These are phyloP conservation scores for Acanthaster planci DNA, from an alignment of 35 echinoderm and acorn worm genomes.

Conservation along the genomic window DNA sequence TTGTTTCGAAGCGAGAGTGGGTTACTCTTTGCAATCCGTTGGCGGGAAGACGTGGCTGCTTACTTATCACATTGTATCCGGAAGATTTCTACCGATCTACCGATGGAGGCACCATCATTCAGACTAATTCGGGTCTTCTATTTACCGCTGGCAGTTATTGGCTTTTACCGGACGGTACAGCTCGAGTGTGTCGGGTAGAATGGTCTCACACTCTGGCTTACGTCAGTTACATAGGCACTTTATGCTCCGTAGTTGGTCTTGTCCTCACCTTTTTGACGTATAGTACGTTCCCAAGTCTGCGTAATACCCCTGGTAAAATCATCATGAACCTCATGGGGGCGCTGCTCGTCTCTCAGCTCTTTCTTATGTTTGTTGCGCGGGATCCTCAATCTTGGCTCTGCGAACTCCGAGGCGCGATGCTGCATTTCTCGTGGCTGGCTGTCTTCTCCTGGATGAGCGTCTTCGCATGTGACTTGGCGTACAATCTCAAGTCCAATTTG, in stretches of 20 bases:
- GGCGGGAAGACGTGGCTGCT: background rate
- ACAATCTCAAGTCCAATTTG: constrained; percentile 3
- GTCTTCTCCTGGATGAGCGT: constrained; percentile 13
- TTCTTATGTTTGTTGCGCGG: background rate
- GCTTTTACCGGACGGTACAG: background rate
- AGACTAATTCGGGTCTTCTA: background rate
- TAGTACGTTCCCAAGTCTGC: background rate
- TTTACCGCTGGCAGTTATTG: background rate
- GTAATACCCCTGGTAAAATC: background rate
- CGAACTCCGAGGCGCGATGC: background rate
- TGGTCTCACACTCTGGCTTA: background rate
- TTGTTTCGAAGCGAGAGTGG: background rate
- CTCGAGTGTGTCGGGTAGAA: background rate
- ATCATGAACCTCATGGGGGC: constrained; percentile 15
- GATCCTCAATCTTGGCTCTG: background rate
- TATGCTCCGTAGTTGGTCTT: background rate
- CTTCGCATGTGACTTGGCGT: background rate
- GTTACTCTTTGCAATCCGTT: background rate
- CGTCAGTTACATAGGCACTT: background rate
- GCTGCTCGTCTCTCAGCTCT: background rate
- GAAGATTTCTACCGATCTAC: background rate
- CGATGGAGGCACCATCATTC: background rate
- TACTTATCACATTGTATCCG: background rate
- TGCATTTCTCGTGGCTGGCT: background rate
- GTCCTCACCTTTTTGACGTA: background rate